Evolutionary conservation across 2,113 vertebrate genomes (phyloP), one percentile per base, ranked within the genome.

Genomic region (Emydocephalus ijimae): DNA sequence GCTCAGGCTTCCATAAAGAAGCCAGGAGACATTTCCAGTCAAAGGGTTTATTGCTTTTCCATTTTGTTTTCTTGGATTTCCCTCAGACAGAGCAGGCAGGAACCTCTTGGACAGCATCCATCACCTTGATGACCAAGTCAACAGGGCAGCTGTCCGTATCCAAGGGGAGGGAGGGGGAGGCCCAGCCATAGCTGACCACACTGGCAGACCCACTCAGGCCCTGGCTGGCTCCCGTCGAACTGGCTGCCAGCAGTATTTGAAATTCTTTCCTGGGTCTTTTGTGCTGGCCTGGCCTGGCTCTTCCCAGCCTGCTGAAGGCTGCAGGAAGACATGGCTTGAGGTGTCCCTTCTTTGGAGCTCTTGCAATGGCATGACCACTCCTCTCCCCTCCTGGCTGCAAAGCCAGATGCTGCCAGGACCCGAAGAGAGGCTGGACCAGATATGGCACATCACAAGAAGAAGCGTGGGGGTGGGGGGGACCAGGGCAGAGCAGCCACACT

Each of bases 131-230:
- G 95, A 94, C 95, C 93, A 94, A 96, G 95, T 94, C 96, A 94
- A 90, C 95, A 94, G 96, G 23, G 96, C 88, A 1, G 45, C 93
- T 93, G 94, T 91, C 95, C 96, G 97, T 97, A 95, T 96, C 97
- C 89, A 91, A 85, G n/a, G 88, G 26, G 94, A 85, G 95, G 96
- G 93, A 2, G 14, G 2, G 15, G 7, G 6, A 18, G 15, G 50
- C 23, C 6, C 26, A 0, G 26, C 85, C 20, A 6, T 50, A 23
- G 39, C 85, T 23, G 23, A 10, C 85, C 45, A 26, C 85, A 12
- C 85, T 26, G 21, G 85, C 0, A 4, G 24, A 24, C 39, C 85
- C 24, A 18, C 18, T 20, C 3, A 0, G 74, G 94, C 57, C 93
- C 93, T 61, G 20, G 3, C 52, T 29, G 93, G 91, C 88, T 64